Evolutionary conservation across 2,113 vertebrate species (phyloP).

Genomic region (Notechis scutatus): DNA sequence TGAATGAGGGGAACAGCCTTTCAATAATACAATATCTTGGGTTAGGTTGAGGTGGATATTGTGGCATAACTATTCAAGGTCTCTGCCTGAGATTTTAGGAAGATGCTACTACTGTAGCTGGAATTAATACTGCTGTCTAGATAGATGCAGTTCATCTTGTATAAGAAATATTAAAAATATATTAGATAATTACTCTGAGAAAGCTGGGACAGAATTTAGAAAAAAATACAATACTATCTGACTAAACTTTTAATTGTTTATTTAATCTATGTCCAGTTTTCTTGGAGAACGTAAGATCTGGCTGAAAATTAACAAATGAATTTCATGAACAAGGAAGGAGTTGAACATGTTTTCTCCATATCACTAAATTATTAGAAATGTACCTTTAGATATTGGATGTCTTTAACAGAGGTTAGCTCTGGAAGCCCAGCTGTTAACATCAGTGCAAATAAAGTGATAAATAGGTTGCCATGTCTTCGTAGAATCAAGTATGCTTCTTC

Average conservation of each 20-base stretch:
- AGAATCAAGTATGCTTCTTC: constrained; percentile 93
- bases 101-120: not conserved
- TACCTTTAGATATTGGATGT: constrained; percentile 99
- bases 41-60: not conserved
- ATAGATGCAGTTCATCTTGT: not conserved
- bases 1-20: not conserved
- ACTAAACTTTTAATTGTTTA: not conserved
- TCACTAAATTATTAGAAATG: not conserved
- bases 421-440: constrained; percentile 97
- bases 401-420: constrained; percentile 95
- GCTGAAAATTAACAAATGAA: not conserved
- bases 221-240: not conserved
- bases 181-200: not conserved
- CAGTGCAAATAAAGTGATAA: constrained; percentile 97
- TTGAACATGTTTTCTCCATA: not conserved
- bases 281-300: not conserved
- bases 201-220: not conserved
- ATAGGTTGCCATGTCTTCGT: constrained; percentile 91
- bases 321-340: not conserved
- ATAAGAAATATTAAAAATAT: not conserved
- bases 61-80: not conserved
- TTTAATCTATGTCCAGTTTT: not conserved
- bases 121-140: not conserved
- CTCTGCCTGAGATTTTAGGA: not conserved
- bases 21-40: not conserved